Conservation (phyloP, 2,113 vertebrate genomes). For the Eulacestoma nigropectus region DNA sequence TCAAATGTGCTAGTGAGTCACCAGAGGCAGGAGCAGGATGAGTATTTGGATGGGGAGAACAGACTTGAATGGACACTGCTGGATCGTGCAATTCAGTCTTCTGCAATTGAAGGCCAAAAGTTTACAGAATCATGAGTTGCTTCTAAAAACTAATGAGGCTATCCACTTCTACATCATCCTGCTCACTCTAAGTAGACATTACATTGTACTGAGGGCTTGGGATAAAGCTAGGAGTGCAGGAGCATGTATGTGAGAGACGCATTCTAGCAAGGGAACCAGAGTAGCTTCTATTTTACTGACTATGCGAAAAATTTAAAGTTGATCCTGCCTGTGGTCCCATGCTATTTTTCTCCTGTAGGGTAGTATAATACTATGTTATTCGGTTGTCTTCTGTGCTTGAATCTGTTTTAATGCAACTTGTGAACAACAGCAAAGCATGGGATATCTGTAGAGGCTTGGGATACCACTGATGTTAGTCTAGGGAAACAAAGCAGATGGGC, state of each 20-base stretch:
- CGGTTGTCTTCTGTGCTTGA: not conserved
- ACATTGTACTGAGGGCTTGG: not conserved
- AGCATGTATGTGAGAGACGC: not conserved
- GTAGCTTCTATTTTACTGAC: not conserved
- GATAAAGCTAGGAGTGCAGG: not conserved
- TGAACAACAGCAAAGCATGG: not conserved
- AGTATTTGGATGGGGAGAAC: not conserved
- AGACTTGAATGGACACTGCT: not conserved
- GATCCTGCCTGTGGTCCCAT: not conserved
- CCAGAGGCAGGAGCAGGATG: not conserved
- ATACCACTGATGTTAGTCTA: not conserved
- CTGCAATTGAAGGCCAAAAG: not conserved
- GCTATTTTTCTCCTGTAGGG: not conserved
- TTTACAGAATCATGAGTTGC: not conserved
- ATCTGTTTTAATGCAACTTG: not conserved
- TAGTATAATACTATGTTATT: not conserved
- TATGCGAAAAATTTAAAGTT: not conserved
- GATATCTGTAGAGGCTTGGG: not conserved
- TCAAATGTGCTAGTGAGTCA: not conserved
- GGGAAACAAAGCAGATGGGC: not conserved
- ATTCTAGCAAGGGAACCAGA: not conserved
- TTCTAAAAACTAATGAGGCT: not conserved
- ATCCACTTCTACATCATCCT: not conserved
- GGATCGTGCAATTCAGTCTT: not conserved
- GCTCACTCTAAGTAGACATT: not conserved